Conservation (phyloP, 2,113 vertebrate species). For the Amphilophus citrinellus region DNA sequence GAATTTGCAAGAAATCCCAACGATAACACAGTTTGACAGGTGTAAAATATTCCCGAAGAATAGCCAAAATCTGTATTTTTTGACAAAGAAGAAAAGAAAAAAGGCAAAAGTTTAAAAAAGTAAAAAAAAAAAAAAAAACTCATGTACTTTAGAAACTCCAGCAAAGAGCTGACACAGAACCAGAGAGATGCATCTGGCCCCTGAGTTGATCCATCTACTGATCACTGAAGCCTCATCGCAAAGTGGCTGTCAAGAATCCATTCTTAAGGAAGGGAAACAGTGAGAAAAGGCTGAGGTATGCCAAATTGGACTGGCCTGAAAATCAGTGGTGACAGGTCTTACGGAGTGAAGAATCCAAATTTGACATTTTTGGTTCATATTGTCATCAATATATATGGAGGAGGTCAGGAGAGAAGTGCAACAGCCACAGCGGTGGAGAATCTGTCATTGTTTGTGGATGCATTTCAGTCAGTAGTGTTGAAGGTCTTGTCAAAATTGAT, state of each 20-base stretch:
- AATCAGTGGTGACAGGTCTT: too few species aligned
- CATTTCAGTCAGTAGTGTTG: neutral
- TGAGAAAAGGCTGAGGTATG: neutral
- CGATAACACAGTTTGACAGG: neutral
- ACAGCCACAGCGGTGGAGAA: too few species aligned
- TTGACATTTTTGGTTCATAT: too few species aligned
- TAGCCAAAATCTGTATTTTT: neutral
- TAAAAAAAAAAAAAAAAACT: too few species aligned
- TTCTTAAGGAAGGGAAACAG: neutral
- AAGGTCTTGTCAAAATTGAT: neutral
- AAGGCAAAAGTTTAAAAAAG: too few species aligned
- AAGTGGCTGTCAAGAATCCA: too few species aligned
- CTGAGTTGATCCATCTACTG: neutral
- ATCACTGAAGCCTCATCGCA: neutral
- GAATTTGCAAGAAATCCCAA: neutral
- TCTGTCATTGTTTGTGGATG: neutral
- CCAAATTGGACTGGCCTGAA: neutral
- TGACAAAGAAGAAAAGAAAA: too few species aligned
- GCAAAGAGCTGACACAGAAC: neutral
- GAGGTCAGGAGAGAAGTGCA: too few species aligned
- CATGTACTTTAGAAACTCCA: neutral
- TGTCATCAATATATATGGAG: too few species aligned
- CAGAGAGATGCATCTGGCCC: neutral
- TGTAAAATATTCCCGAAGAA: neutral
- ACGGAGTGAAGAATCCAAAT: too few species aligned